phyloP scores from a whole-genome alignment of 2,797 vertebrate species.

The Agapornis canus region DNA sequence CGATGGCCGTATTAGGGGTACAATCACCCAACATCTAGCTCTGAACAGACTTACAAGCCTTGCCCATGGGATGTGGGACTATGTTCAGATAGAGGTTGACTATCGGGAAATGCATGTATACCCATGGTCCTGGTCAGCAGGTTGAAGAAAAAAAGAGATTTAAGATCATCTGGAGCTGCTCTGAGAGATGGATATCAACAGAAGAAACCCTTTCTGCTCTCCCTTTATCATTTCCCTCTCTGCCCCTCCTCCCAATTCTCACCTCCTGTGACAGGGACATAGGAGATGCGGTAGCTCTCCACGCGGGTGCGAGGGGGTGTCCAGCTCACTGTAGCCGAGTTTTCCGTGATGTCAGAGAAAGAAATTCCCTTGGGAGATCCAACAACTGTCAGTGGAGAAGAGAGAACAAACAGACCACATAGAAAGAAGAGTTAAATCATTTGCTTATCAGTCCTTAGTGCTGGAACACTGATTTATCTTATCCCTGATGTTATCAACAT shows the following conservation, averaged over 20 bases:
- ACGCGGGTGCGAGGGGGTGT: constrained; percentile 80
- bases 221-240: neutral
- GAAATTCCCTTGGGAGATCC: constrained; percentile 88
- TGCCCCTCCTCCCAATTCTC: neutral
- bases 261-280: constrained; percentile 88
- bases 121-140: neutral
- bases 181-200: neutral
- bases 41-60: neutral
- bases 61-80: neutral
- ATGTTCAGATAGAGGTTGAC: neutral
- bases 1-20: accelerated
- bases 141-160: neutral
- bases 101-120: too few species aligned
- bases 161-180: neutral
- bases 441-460: neutral
- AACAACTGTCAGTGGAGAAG: constrained; percentile 77
- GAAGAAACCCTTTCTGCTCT: neutral
- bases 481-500: neutral
- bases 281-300: constrained; percentile 87
- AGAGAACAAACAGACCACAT: constrained; percentile 9
- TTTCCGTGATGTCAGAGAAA: constrained; percentile 93
- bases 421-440: neutral
- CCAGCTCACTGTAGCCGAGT: constrained; percentile 89
- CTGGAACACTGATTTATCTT: neutral
- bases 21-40: neutral